Evolutionary conservation across 1,140 invertebrate species (phyloP).

Genomic region (Chironomus tepperi): DNA sequence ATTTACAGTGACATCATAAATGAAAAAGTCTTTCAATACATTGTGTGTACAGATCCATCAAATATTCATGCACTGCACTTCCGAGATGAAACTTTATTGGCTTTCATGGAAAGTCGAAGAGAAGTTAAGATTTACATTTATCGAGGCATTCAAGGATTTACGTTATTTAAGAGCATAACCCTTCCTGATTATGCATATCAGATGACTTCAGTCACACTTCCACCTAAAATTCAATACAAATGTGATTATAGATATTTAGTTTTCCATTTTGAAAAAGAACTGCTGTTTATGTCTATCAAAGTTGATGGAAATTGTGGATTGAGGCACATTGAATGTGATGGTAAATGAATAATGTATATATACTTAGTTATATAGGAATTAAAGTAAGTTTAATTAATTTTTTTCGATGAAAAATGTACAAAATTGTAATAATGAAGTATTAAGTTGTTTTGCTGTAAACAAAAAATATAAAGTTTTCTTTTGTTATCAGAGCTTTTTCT

Average conservation of each 20-base stretch:
- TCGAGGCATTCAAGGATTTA: conserved; percentile 35
- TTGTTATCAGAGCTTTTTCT: no score
- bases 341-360: no score
- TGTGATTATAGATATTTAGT: not conserved
- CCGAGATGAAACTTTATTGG: conserved; percentile 33
- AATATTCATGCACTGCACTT: conserved; percentile 31
- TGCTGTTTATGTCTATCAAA: not conserved
- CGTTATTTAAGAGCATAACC: conserved; percentile 30
- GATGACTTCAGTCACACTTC: not conserved
- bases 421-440: no score
- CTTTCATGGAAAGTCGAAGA: conserved; percentile 34
- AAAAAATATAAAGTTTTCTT: no score
- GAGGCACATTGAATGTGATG: conserved; percentile 30
- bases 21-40: conserved; percentile 33
- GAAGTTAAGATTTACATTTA: conserved; percentile 33
- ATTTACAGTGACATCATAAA: conserved; percentile 27
- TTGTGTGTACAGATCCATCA: conserved; percentile 30
- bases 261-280: not conserved
- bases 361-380: no score
- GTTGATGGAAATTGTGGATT: conserved; percentile 14
- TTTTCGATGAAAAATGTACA: no score
- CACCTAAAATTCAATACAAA: not conserved
- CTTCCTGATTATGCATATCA: not conserved
- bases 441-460: no score
- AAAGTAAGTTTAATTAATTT: no score